Evolutionary conservation across 2,113 vertebrate species (phyloP).

Genomic region (Triplophysa tibetana): DNA sequence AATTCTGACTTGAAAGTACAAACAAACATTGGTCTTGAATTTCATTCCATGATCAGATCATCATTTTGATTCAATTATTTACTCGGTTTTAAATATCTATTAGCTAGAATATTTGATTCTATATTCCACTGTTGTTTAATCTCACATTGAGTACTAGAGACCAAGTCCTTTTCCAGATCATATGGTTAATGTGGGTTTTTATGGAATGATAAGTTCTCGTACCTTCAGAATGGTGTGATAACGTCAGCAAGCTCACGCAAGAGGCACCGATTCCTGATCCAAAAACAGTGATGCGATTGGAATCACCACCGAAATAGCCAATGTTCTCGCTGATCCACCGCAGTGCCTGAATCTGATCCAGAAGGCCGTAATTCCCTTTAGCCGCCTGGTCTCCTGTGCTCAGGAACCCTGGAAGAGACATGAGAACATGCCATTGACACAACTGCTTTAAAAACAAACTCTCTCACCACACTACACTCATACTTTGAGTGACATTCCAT

Average conservation of each 20-base stretch:
- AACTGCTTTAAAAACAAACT: background rate
- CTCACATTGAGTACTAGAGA: too few relatives aligned
- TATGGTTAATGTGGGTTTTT: background rate
- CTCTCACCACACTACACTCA: too few relatives aligned
- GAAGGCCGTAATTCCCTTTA: slow-evolving; percentile 96
- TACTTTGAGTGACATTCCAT: too few relatives aligned
- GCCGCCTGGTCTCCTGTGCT: slow-evolving; percentile 98
- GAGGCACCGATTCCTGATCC: slow-evolving; percentile 96
- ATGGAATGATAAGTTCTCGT: slow-evolving; percentile 45
- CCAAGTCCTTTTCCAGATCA: too few relatives aligned
- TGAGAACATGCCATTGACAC: background rate
- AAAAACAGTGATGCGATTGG: slow-evolving; percentile 94
- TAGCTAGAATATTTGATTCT: too few relatives aligned
- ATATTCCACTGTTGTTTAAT: too few relatives aligned
- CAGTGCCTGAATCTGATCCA: slow-evolving; percentile 98
- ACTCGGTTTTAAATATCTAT: too few relatives aligned
- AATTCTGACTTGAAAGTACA: too few relatives aligned
- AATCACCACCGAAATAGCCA: slow-evolving; percentile 97
- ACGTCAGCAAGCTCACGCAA: slow-evolving; percentile 95
- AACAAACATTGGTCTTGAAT: too few relatives aligned
- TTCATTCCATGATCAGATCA: too few relatives aligned
- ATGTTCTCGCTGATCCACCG: slow-evolving; percentile 99
- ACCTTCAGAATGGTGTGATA: slow-evolving; percentile 99
- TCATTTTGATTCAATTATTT: too few relatives aligned
- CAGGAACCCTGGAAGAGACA: slow-evolving; percentile 83